Evolutionary conservation across 2,113 vertebrate genomes (phyloP), one percentile per base, ranked within the genome.

Genomic region (Etheostoma spectabile): DNA sequence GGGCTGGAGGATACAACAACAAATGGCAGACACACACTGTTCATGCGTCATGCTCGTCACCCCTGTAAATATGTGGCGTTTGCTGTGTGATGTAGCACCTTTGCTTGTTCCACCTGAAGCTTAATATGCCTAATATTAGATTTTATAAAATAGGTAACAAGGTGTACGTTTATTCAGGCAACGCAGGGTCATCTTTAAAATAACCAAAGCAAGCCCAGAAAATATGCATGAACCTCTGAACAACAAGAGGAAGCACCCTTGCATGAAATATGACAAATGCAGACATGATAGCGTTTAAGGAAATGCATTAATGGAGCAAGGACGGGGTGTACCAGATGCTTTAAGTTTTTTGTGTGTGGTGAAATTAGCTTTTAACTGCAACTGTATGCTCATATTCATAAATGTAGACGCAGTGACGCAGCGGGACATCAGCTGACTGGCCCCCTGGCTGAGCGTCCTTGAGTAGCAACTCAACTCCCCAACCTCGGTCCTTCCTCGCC

Each of bases 391-490:
- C 73, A 77, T 14, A 72, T 62, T 18, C 59, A 38, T 51, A 22
- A 27, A 6, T 33, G 16, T 21, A 52, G 3, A 46, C 8, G 19
- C 53, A 48, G 70, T 80, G 75, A 78, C 63, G 27, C n/a, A 62
- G 84, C 30, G 64, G 59, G 72, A 51, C 64, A 72, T 82, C 64
- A 74, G 62, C 72, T 22, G 33, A 24, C 60, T 48, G 72, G 65
- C 68, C 55, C 70, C 74, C 79, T 60, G 74, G 71, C 86, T 77
- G 82, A 7, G 71, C 63, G 67, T 85, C 90, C 80, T 79, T 67
- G 62, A 88, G 77, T 33, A 79, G 83, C 84, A 77, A 79, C 85
- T 88, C 80, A 78, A 80, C 82, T 84, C 79, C 67, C 67, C 76
- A 76, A 49, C 88, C 81, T 86, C 66, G 61, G 79, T 80, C 60